Evolutionary conservation across 1,140 invertebrate genomes (phyloP).

Genomic region (Musca domestica): DNA sequence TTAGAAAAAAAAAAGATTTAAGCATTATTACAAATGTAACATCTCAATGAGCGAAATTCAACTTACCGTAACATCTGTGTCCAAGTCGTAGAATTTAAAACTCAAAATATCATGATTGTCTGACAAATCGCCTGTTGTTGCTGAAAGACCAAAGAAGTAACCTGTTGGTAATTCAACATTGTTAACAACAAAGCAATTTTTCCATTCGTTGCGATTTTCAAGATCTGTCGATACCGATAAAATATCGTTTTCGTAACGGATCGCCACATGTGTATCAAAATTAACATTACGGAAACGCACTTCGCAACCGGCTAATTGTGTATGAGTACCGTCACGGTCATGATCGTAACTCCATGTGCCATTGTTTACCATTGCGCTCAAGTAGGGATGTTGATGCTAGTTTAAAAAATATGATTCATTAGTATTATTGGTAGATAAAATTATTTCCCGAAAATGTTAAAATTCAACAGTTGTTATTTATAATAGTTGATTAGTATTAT

Average conservation of each 20-base stretch:
- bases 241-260: slow-evolving; percentile 88
- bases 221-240: slow-evolving; percentile 88
- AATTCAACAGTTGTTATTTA: too few species aligned
- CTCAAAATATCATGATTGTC: slow-evolving; percentile 97
- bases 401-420: too few species aligned
- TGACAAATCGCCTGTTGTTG: slow-evolving; percentile 93
- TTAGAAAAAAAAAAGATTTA: slow-evolving; percentile 37
- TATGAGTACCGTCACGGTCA: slow-evolving; percentile 97
- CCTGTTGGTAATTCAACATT: slow-evolving; percentile 91
- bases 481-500: too few species aligned
- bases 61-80: slow-evolving; percentile 69
- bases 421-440: background rate
- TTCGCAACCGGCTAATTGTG: slow-evolving; percentile 90
- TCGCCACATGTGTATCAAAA: slow-evolving; percentile 85
- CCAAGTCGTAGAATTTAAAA: slow-evolving; percentile 87
- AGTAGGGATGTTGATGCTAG: slow-evolving; percentile 96
- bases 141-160: slow-evolving; percentile 92
- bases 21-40: background rate
- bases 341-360: slow-evolving; percentile 95
- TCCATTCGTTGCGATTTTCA: slow-evolving; percentile 89
- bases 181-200: slow-evolving; percentile 86
- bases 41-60: background rate
- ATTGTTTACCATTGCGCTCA: slow-evolving; percentile 98
- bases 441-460: background rate
- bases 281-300: slow-evolving; percentile 91